Percentiles rank a stretch among this genome's conserved stretches.
Evolutionary conservation across 2,797 vertebrate genomes (phyloP).

Genomic region (Chrysocyon brachyurus): DNA sequence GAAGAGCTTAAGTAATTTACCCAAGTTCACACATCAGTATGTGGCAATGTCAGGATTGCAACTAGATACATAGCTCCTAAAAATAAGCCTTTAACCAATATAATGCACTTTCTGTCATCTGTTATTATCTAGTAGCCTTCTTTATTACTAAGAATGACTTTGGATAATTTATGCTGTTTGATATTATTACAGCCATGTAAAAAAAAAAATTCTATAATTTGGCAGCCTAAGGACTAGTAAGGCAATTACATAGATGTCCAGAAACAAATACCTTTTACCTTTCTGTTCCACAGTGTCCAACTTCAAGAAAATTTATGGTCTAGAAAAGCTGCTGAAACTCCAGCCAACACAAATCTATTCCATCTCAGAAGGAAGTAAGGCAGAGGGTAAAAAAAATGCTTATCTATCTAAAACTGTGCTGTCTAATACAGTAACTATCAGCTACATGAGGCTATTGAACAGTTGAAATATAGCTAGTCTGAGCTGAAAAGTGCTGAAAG

Average conservation of each 20-base stretch:
- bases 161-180: neutral
- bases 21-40: neutral
- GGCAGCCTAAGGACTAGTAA: neutral
- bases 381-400: neutral
- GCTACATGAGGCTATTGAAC: neutral
- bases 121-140: neutral
- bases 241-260: neutral
- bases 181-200: neutral
- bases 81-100: neutral
- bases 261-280: neutral
- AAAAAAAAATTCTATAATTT: neutral
- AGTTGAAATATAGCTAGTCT: conserved; percentile 12
- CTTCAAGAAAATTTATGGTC: neutral
- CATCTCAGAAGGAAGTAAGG: neutral
- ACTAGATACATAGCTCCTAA: neutral
- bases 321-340: neutral
- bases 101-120: neutral
- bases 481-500: neutral
- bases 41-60: neutral
- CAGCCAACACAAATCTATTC: neutral
- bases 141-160: conserved; percentile 28
- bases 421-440: neutral
- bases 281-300: neutral
- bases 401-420: neutral
- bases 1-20: neutral